These are phyloP conservation scores for Danio aesculapii DNA, from an alignment of 2,797 vertebrate species.

Conservation along the genomic window DNA sequence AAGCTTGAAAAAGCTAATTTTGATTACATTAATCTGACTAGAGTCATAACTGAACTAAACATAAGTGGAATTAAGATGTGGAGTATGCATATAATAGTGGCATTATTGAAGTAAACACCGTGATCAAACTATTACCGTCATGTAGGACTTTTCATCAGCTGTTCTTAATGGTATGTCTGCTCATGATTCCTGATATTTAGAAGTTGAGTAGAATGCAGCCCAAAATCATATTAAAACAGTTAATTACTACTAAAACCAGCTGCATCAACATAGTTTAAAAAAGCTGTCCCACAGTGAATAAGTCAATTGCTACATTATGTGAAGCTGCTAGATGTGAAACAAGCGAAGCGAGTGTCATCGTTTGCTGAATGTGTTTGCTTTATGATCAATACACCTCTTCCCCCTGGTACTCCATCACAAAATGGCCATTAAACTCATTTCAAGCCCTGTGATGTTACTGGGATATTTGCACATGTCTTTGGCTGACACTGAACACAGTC, in stretches of 20 bases:
- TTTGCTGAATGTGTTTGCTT: conserved; percentile 30
- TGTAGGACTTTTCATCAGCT: too few relatives aligned
- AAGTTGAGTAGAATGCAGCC: conserved; percentile 7
- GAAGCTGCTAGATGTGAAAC: neutral
- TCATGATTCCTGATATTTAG: neutral
- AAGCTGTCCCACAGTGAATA: neutral
- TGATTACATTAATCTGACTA: too few relatives aligned
- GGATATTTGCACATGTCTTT: conserved; percentile 25
- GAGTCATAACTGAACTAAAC: too few relatives aligned
- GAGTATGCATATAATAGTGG: too few relatives aligned
- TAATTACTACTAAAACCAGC: neutral
- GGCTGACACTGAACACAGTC: conserved; percentile 11
- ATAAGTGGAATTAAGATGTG: too few relatives aligned
- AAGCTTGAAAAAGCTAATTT: too few relatives aligned
- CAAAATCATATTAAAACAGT: conserved; percentile 35
- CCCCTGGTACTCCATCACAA: neutral
- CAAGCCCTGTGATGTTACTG: conserved; percentile 13
- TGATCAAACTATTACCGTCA: too few relatives aligned
- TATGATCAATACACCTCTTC: conserved; percentile 20
- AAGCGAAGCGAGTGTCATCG: conserved; percentile 18
- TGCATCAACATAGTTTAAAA: neutral
- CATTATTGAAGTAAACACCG: too few relatives aligned
- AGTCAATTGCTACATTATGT: neutral
- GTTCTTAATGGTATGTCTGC: neutral
- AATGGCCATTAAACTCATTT: neutral